Evolutionary conservation across 2,888 invertebrate genomes (phyloP), one percentile per base, ranked within the genome.

Genomic region (Leptinotarsa peninsularis): DNA sequence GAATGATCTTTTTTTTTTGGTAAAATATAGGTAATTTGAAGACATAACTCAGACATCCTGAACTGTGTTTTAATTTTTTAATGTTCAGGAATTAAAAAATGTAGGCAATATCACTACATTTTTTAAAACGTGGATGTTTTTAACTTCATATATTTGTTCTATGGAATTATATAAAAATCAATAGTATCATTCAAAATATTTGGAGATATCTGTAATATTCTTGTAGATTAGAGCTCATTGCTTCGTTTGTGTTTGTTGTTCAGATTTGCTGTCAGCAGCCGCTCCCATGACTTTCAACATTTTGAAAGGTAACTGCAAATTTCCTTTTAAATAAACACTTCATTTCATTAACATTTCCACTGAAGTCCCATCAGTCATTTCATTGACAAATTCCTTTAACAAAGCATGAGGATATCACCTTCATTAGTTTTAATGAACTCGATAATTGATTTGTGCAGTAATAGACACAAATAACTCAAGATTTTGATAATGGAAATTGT

Each of bases 201-300:
- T 73, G 67, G 74, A 74, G 43, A 79, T 66, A 67, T 74, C 69
- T 14, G 68, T 74, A 78, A 75, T 76, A 73, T 72, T 80, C 78
- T 83, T 81, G 88, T 87, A 87, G 87, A 86, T 85, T 88, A 88
- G 88, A 87, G 88, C 87, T 88, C 86, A 88, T 88, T 88, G 88
- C 89, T 89, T 89, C 91, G 90, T 91, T 91, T 92, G 92, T 92
- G 91, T 92, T 92, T 91, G 92, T 92, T 92, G 92, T 92, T 92
- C 92, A 93, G 93, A 93, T 93, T 89, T 91, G 90, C 93, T 93
- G 93, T 92, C 93, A 90, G 93, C 93, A 91, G 93, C 94, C 90
- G 92, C 92, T 90, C 93, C 94, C 90, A 92, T 94, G 92, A 93
- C 93, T 91, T 94, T 93, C 93, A 94, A 94, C 93, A 94, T 94